phyloP scores from a whole-genome alignment of 2,113 vertebrate species.

The Dasyornis broadbenti region DNA sequence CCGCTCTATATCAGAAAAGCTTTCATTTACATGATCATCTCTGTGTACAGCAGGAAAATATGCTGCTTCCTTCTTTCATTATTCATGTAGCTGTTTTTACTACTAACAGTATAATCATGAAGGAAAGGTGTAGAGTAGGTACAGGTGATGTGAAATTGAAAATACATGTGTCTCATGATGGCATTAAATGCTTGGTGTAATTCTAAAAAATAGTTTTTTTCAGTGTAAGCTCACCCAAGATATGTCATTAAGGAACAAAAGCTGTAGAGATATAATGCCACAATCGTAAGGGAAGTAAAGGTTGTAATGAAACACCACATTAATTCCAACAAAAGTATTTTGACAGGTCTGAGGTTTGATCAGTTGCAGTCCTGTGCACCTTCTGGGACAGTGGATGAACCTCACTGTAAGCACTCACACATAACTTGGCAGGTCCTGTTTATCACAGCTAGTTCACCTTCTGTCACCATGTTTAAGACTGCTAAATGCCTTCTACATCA shows the following conservation, averaged over 20 bases:
- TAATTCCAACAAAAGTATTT: slow-evolving; percentile 9
- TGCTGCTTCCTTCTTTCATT: not conserved
- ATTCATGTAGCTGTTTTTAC: not conserved
- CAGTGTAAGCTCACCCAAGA: not conserved
- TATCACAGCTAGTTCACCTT: slow-evolving; percentile 12
- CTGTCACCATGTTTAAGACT: not conserved
- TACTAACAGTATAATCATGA: not conserved
- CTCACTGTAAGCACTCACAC: not conserved
- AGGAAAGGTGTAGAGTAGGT: not conserved
- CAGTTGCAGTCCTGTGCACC: not conserved
- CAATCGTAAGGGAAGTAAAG: not conserved
- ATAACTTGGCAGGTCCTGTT: not conserved
- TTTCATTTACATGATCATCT: not conserved
- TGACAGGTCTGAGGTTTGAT: not conserved
- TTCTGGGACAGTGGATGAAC: not conserved
- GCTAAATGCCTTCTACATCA: slow-evolving; percentile 15
- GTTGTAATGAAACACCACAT: not conserved
- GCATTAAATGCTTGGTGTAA: not conserved
- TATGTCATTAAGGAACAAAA: not conserved
- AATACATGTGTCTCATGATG: not conserved
- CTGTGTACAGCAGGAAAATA: not conserved
- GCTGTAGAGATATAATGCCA: not conserved
- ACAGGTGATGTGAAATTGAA: not conserved
- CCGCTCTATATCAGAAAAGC: not conserved
- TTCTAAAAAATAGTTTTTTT: not conserved